phyloP scores from a whole-genome alignment of 1,140 invertebrate species.

The Drosophila pachea region DNA sequence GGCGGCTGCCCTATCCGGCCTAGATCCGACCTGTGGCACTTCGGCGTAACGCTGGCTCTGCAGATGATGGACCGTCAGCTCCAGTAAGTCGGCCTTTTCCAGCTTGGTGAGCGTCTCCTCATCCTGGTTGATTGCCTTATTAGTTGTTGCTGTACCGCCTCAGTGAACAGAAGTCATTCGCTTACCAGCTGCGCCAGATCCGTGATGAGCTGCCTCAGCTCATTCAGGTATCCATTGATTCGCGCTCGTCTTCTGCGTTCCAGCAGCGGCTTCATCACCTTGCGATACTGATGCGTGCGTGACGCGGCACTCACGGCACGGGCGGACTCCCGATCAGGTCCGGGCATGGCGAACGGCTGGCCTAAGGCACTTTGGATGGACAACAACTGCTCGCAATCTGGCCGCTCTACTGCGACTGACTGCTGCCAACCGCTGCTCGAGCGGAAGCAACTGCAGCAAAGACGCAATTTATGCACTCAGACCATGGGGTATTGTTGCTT shows the following conservation, averaged over 20 bases:
- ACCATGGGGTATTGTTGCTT: too few species aligned
- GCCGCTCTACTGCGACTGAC: too few species aligned
- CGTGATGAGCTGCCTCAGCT: slow-evolving; percentile 90
- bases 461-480: too few species aligned
- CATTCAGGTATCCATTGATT: slow-evolving; percentile 91
- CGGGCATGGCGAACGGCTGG: background rate
- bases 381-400: too few species aligned
- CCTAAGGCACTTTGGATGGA: too few species aligned
- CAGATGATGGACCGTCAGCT: slow-evolving; percentile 90
- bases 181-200: slow-evolving; percentile 82
- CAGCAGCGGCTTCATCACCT: slow-evolving; percentile 86
- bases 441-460: too few species aligned
- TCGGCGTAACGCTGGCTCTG: slow-evolving; percentile 81
- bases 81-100: slow-evolving; percentile 94
- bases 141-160: background rate
- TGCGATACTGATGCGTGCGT: slow-evolving; percentile 81
- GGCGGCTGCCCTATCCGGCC: too few species aligned
- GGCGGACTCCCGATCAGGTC: background rate
- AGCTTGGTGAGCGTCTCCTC: slow-evolving; percentile 88
- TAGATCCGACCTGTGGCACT: background rate
- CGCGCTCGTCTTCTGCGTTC: slow-evolving; percentile 90
- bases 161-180: background rate
- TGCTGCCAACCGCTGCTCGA: too few species aligned
- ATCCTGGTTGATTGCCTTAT: slow-evolving; percentile 76
- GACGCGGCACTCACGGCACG: slow-evolving; percentile 75